Conservation (phyloP, 2,888 invertebrate genomes). For the Ramazzottius varieornatus region DNA sequence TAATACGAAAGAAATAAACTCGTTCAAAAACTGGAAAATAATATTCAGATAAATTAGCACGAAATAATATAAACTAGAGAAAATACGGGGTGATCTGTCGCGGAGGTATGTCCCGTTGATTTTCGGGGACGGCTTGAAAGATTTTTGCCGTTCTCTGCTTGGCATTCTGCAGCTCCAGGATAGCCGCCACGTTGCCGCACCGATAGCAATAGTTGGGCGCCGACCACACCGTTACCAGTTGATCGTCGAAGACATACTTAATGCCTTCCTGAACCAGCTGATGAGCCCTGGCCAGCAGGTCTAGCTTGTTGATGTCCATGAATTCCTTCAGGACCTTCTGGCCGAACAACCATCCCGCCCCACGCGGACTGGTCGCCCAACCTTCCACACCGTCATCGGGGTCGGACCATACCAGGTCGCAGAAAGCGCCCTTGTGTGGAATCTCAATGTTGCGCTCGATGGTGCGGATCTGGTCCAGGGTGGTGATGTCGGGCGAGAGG, state of each 20-base stretch:
- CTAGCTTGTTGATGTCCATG: slow-evolving; percentile 67
- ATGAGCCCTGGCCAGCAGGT: slow-evolving; percentile 86
- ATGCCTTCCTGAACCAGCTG: slow-evolving; percentile 83
- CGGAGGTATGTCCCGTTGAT: slow-evolving; percentile 69
- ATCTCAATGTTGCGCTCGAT: slow-evolving; percentile 91
- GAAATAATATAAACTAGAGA: slow-evolving; percentile 42
- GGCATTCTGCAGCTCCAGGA: slow-evolving; percentile 52
- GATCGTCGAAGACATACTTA: slow-evolving; percentile 92
- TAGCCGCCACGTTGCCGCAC: slow-evolving; percentile 92
- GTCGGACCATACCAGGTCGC: slow-evolving; percentile 97
- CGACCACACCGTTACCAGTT: slow-evolving; percentile 92
- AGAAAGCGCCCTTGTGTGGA: slow-evolving; percentile 90
- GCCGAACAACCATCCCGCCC: slow-evolving; percentile 93
- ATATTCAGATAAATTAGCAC: too few relatives aligned
- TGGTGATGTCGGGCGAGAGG: slow-evolving; percentile 78
- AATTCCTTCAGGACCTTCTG: slow-evolving; percentile 75
- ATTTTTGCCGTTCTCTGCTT: slow-evolving; percentile 49
- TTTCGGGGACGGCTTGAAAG: slow-evolving; percentile 84
- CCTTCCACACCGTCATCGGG: slow-evolving; percentile 84
- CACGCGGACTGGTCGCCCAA: slow-evolving; percentile 78
- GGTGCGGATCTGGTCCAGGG: slow-evolving; percentile 79
- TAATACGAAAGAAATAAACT: too few relatives aligned
- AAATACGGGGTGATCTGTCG: slow-evolving; percentile 86
- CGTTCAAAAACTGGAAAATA: too few relatives aligned
- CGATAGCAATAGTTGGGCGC: slow-evolving; percentile 99